Base-by-base conservation (phyloP, 2,113 vertebrate species). In the Puma concolor region DNA sequence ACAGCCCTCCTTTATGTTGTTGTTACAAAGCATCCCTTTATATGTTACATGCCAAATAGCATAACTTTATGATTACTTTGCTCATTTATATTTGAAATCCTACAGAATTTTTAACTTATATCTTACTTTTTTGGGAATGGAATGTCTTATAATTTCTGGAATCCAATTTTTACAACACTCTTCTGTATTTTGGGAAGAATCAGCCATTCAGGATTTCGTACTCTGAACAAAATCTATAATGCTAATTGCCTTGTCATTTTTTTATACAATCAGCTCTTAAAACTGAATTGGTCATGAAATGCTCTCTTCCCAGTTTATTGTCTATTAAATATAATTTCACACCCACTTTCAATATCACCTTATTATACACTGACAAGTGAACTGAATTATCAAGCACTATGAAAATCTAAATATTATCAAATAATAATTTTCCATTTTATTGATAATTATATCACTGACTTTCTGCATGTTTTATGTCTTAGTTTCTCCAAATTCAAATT, bases 311-410 rank as follows among this genome's bases (percentile, higher is more conserved):
- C 50, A 91, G 36, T 72, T 82, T 88, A 85, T 82, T 93, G 5
- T 94, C 82, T 88, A 91, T 93, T 93, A 96, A 88, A 90, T 57
- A 57, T 92, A 93, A 91, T 82, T 66, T 95, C 38, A 95, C 67
- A 60, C 48, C 17, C 25, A 88, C 81, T 93, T 96, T 52, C 23
- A 88, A 48, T 25, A 90, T 90, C 23, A 85, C 7, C 23, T 54
- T 91, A 77, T 69, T 94, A 86, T 23, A 83, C 38, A 92, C 6
- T 93, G 52, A 71, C 0, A 63, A 95, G n/a, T 66, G 64, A 79
- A 91, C 12, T 79, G 74, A 95, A 77, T 96, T 93, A 82, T 88
- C n/a, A 72, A 91, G 25, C 11, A 86, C 41, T 12, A 52, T 74
- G 50, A 57, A 81, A 90, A 71, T 89, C 57, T 87, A 95, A 94